These are phyloP conservation scores for Gryon sp. DNA, from an alignment of 1,140 invertebrate species.

Conservation along the genomic window DNA sequence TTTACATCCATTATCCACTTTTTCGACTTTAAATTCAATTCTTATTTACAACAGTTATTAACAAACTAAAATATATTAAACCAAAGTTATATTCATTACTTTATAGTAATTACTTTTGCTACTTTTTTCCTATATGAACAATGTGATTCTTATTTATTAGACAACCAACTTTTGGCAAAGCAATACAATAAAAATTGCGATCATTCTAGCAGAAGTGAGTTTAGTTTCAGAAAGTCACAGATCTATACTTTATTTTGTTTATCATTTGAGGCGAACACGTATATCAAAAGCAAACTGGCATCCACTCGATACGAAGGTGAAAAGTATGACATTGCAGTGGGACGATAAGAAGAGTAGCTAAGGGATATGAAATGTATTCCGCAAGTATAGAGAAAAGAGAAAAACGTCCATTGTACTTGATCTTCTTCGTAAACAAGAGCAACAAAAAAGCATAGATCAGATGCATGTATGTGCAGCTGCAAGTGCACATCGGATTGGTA, in stretches of 20 bases:
- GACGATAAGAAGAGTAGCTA: constrained; percentile 36
- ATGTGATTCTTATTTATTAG: too few species aligned
- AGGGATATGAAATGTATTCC: constrained; percentile 34
- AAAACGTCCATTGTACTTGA: constrained; percentile 39
- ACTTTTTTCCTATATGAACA: too few species aligned
- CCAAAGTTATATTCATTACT: too few species aligned
- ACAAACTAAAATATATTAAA: too few species aligned
- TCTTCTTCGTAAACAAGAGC: constrained; percentile 32
- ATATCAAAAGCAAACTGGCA: constrained; percentile 57
- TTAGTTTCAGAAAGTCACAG: constrained; percentile 27
- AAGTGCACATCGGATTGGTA: constrained; percentile 13
- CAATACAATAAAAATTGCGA: constrained; percentile 17
- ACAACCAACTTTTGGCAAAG: background rate
- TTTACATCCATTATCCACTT: too few species aligned
- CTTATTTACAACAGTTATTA: too few species aligned
- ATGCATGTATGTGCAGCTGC: constrained; percentile 15
- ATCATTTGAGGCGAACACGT: constrained; percentile 44
- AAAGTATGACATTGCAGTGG: constrained; percentile 55
- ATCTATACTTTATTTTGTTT: constrained; percentile 52
- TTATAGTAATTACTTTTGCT: too few species aligned
- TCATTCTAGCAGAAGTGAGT: constrained; percentile 15
- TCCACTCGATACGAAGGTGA: constrained; percentile 57
- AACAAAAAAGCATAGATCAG: constrained; percentile 50
- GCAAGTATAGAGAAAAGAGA: constrained; percentile 33
- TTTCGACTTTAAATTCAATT: too few species aligned